Percentiles rank a stretch among this genome's conserved stretches.
Conservation (phyloP, 2,888 invertebrate species). For the Nipponacmea schrenckii region DNA sequence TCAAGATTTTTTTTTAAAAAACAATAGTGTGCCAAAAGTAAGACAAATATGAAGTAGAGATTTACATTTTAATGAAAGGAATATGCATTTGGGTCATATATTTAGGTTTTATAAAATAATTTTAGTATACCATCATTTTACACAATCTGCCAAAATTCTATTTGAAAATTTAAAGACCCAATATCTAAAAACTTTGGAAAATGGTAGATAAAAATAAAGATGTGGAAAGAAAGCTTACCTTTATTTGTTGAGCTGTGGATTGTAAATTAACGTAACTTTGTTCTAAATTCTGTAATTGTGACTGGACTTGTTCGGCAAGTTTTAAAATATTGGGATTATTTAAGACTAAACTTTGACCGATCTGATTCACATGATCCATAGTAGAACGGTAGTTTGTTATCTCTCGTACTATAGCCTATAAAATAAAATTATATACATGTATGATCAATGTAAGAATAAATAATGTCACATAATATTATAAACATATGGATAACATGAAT, state of each 20-base stretch:
- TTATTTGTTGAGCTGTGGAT: slow-evolving; percentile 90
- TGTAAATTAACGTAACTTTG: slow-evolving; percentile 91
- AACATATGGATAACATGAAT: not conserved
- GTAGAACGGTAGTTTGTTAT: slow-evolving; percentile 85
- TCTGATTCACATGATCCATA: slow-evolving; percentile 83
- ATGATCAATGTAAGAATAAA: not conserved
- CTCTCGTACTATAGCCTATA: slow-evolving; percentile 67
- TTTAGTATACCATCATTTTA: no score
- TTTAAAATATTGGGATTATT: slow-evolving; percentile 76
- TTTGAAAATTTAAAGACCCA: no score
- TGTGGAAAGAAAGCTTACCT: slow-evolving; percentile 66
- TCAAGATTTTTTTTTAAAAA: no score
- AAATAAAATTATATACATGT: not conserved
- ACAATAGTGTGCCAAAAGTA: no score
- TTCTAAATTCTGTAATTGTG: slow-evolving; percentile 88
- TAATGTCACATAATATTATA: not conserved
- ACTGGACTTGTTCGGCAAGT: slow-evolving; percentile 82
- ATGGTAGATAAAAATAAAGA: no score
- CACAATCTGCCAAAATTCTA: no score
- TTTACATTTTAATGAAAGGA: no score
- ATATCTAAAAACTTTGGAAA: no score
- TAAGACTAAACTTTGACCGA: slow-evolving; percentile 85
- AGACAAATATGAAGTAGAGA: no score
- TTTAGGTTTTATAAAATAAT: no score
- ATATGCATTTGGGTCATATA: no score